Conservation (phyloP, 1,140 invertebrate genomes). For the Asbolus verrucosus region DNA sequence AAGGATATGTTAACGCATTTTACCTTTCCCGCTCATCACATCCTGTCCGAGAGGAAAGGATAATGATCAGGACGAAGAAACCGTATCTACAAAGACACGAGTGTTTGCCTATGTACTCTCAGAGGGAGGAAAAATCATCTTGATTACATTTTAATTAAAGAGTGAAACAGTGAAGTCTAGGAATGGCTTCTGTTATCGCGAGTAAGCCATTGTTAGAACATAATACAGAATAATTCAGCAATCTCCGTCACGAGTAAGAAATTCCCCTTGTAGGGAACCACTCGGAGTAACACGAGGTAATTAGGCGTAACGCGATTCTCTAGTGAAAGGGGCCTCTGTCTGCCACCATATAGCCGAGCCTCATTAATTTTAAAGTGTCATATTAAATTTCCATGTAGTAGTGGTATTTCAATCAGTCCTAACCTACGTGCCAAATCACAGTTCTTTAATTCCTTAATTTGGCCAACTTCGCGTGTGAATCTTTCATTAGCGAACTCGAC, state of each 20-base stretch:
- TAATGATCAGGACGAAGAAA: constrained; percentile 2
- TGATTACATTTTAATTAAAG: constrained; percentile 49
- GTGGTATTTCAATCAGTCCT: constrained; percentile 3
- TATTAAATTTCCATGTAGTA: constrained; percentile 45
- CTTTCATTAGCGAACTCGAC: background rate
- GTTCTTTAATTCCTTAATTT: too few relatives aligned
- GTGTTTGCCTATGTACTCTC: background rate
- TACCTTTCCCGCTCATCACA: constrained; percentile 27
- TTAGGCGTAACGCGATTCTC: constrained; percentile 51
- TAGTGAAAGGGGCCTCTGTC: constrained; percentile 47
- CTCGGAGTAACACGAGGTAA: constrained; percentile 47
- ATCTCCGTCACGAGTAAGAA: constrained; percentile 48
- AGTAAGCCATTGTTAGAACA: constrained; percentile 47
- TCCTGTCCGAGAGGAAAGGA: constrained; percentile 2
- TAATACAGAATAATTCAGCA: constrained; percentile 44
- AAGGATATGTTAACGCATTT: too few relatives aligned
- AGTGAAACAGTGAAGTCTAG: constrained; percentile 37
- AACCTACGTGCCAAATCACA: too few relatives aligned
- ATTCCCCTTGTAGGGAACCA: constrained; percentile 45
- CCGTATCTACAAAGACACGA: constrained; percentile 2
- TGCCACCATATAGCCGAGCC: constrained; percentile 27
- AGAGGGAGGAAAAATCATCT: constrained; percentile 17
- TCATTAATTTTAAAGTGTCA: constrained; percentile 52
- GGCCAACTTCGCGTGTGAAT: too few relatives aligned
- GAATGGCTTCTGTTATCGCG: constrained; percentile 39